Conservation (phyloP, 2,888 invertebrate genomes). For the Leucoma salicis region DNA sequence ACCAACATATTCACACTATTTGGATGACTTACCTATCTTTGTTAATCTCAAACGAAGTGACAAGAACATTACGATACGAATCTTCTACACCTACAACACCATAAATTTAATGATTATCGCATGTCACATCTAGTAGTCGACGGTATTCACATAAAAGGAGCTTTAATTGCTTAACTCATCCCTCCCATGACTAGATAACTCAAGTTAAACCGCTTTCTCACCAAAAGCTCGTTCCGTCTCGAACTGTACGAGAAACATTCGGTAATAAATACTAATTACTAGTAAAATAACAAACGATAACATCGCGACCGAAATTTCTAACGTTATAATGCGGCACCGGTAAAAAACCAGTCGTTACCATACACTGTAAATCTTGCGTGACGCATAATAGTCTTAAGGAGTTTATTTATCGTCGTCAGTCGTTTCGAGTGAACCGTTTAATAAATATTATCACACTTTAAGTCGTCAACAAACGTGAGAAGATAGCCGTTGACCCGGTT, state of each 20-base stretch:
- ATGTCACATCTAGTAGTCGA: slow-evolving; percentile 59
- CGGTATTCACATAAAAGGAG: slow-evolving; percentile 63
- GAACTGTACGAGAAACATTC: slow-evolving; percentile 45
- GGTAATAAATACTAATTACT: slow-evolving; percentile 81
- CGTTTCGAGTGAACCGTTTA: slow-evolving; percentile 75
- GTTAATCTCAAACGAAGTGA: slow-evolving; percentile 6
- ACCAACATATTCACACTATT: no score
- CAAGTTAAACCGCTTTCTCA: slow-evolving; percentile 66
- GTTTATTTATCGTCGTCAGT: slow-evolving; percentile 73
- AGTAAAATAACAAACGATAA: slow-evolving; percentile 74
- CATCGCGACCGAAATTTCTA: slow-evolving; percentile 68
- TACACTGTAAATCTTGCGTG: slow-evolving; percentile 76
- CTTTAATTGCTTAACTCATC: slow-evolving; percentile 75
- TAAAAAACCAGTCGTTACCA: slow-evolving; percentile 60
- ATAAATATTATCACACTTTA: slow-evolving; percentile 80
- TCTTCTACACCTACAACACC: slow-evolving; percentile 50
- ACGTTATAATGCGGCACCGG: slow-evolving; percentile 53
- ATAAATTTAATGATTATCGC: slow-evolving; percentile 68
- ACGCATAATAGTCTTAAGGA: slow-evolving; percentile 72
- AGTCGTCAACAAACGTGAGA: slow-evolving; percentile 81
- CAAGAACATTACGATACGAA: slow-evolving; percentile 28
- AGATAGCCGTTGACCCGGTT: slow-evolving; percentile 78
- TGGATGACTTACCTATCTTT: slow-evolving; percentile 10
- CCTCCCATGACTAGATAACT: slow-evolving; percentile 66
- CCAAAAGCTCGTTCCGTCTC: slow-evolving; percentile 52